Evolutionary conservation across 2,797 vertebrate species (phyloP), one percentile per base, ranked within the genome.

Genomic region (Alca torda): DNA sequence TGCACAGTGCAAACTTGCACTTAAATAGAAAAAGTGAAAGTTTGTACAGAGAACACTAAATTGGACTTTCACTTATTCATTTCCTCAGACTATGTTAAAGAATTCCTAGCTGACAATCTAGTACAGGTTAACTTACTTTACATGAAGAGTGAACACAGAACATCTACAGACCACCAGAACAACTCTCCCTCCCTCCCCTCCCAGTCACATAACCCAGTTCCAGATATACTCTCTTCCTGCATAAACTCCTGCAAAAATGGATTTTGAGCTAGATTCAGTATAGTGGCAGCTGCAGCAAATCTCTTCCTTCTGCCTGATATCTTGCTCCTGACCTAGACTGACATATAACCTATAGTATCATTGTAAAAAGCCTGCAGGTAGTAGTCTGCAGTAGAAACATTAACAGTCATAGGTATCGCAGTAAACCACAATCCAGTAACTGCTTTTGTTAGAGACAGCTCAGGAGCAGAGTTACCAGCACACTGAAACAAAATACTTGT

Each of bases 121-220:
- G 28, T 43, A 50, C 11, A 54, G 41, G 30, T 64, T 69, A 77
- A 53, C 15, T 61, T 75, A 51, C 15, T 88, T 63, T 48, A 73
- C 7, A 21, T 10, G 30, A 72, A 53, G 31, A 59, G 16, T 14
- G 45, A 89, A 48, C 31, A 35, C 6, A 48, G 24, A 64, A 68
- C 65, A 67, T 25, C 48, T 80, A 67, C 12, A 72, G 31, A 39
- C 16, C 14, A 45, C 6, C 10, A 33, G 12, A 68, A 41, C 20
- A 65, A 59, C 28, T 16, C 53, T 19, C 5, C 8, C 16, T 4
- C 3, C 3, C 1, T 5, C 4, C 9, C 7, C 6, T 12, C 26
- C 6, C 15, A 39, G 33, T 13, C 45, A 54, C 9, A 48, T 4
- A 75, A 54, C 9, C 39, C 35, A 63, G 45, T 33, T 84, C 19